A percentile compares a stretch with the other conserved stretches of the same genome.
phyloP scores from a whole-genome alignment of 2,888 invertebrate genomes.

The Parnassius mnemosyne region DNA sequence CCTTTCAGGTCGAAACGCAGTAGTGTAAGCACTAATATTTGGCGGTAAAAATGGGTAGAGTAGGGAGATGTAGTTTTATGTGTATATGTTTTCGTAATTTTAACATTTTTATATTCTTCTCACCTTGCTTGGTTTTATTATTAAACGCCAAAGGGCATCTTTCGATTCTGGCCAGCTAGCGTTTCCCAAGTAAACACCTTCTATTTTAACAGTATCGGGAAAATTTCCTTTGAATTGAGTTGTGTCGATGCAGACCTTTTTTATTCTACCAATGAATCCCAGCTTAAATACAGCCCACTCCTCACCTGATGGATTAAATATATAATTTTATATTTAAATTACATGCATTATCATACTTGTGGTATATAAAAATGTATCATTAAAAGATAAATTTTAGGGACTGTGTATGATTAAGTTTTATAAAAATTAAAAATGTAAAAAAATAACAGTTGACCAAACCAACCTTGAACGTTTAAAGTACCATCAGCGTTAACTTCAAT shows the following conservation, averaged over 20 bases:
- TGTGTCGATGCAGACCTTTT: constrained; percentile 80
- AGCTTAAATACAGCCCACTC: constrained; percentile 83
- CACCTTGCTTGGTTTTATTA: constrained; percentile 78
- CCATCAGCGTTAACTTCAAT: constrained; percentile 77
- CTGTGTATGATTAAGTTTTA: not conserved
- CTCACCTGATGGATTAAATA: constrained; percentile 51
- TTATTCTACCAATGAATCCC: constrained; percentile 74
- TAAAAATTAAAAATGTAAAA: constrained; percentile 25
- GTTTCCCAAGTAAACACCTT: constrained; percentile 63
- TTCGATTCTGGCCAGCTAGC: constrained; percentile 49
- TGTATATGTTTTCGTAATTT: not conserved
- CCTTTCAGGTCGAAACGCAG: too few relatives aligned
- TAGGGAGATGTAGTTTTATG: not conserved
- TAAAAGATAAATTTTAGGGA: too few relatives aligned
- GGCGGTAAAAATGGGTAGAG: not conserved
- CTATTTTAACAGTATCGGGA: constrained; percentile 81
- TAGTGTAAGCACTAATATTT: too few relatives aligned
- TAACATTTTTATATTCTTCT: constrained; percentile 24
- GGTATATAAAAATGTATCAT: too few relatives aligned
- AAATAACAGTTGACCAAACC: not conserved
- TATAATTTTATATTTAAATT: too few relatives aligned
- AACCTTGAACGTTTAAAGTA: constrained; percentile 78
- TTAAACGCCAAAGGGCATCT: constrained; percentile 61
- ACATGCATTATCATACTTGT: too few relatives aligned
- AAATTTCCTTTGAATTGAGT: constrained; percentile 84